Evolutionary conservation across 2,113 vertebrate species (phyloP).

Genomic region (Diadophis punctatus): DNA sequence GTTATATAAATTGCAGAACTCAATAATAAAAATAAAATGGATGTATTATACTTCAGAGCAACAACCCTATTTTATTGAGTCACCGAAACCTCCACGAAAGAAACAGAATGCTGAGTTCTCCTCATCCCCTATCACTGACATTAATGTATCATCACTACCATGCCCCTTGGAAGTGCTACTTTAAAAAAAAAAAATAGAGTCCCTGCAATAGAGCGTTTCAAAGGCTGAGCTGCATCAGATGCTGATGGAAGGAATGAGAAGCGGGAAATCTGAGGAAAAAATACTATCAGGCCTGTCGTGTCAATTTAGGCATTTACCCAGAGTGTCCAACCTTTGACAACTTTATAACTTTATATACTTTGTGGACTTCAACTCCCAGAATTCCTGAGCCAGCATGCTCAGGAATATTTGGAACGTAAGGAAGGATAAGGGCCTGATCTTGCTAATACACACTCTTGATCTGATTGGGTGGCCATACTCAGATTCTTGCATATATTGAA

Average conservation of each 20-base stretch:
- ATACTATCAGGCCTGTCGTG: neutral
- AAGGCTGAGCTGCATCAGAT: neutral
- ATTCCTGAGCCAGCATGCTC: neutral
- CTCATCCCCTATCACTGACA: accelerated
- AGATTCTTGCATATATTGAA: neutral
- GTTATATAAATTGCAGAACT: neutral
- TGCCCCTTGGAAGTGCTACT: neutral
- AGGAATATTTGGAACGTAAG: neutral
- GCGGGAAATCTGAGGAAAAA: neutral
- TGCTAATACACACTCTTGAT: neutral
- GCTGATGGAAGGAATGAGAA: neutral
- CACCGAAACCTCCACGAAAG: neutral
- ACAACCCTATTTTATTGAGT: neutral
- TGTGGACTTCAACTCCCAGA: neutral
- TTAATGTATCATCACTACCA: neutral
- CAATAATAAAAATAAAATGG: neutral
- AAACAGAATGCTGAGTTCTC: neutral
- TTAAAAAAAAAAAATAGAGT: neutral
- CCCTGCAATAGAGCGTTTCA: neutral
- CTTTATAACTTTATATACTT: neutral
- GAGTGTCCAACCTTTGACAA: neutral
- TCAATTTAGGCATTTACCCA: too few species aligned
- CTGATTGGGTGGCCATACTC: neutral
- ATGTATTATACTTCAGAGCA: neutral
- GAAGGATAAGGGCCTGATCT: neutral